Evolutionary conservation across 2,797 vertebrate species (phyloP).

Genomic region (Miichthys miiuy): DNA sequence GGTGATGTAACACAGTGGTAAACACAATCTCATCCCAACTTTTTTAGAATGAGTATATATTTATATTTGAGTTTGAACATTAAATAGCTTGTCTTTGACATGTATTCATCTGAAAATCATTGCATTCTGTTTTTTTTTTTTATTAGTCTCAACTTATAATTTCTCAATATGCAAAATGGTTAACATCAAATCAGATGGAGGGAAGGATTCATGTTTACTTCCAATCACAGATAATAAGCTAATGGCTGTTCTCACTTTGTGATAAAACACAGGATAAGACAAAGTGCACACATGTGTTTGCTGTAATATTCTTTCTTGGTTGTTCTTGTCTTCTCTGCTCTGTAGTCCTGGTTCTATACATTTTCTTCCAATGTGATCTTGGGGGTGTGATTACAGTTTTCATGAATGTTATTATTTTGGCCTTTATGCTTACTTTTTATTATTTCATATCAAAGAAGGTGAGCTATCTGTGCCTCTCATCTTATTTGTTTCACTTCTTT

Average conservation of each 20-base stretch:
- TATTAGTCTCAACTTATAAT: too few relatives aligned
- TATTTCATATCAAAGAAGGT: conserved; percentile 32
- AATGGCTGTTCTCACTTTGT: background rate
- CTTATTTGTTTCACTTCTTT: conserved; percentile 31
- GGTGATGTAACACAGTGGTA: too few relatives aligned
- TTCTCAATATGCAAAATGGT: background rate
- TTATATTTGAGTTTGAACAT: too few relatives aligned
- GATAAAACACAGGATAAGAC: background rate
- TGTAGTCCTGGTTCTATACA: background rate
- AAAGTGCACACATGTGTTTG: background rate
- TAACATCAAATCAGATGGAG: background rate
- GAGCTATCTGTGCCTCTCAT: conserved; percentile 24
- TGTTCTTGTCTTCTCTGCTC: background rate
- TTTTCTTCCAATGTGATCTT: background rate
- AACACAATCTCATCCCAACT: too few relatives aligned
- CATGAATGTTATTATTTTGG: conserved; percentile 34
- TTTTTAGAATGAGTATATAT: too few relatives aligned
- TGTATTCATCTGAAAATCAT: too few relatives aligned
- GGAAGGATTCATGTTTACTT: background rate
- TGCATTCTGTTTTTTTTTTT: too few relatives aligned
- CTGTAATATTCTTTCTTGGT: background rate
- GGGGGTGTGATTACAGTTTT: conserved; percentile 14
- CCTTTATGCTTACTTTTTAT: conserved; percentile 29
- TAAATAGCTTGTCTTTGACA: too few relatives aligned
- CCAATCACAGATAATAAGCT: too few relatives aligned